phyloP scores from a whole-genome alignment of 37 sponge, comb jelly and placozoan genomes.

The Ianthella basta region DNA sequence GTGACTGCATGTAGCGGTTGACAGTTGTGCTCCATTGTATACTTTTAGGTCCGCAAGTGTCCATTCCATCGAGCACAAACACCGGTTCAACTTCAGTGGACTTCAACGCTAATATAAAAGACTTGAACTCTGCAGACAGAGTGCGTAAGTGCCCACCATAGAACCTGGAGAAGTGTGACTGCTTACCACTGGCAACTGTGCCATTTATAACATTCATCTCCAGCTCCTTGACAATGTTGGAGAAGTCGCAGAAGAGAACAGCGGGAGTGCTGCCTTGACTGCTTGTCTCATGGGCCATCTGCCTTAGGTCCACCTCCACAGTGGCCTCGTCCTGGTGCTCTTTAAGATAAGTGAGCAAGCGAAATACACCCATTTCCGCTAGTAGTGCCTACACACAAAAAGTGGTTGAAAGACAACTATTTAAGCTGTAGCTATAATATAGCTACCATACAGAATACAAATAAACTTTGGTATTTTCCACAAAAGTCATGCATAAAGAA shows the following conservation, averaged over 20 bases:
- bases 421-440: too few species aligned
- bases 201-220: neutral
- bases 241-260: slow-evolving; percentile 10
- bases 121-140: slow-evolving; percentile 28
- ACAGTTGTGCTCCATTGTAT: slow-evolving; percentile 4
- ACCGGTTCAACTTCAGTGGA: slow-evolving; percentile 44
- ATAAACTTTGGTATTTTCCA: too few species aligned
- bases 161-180: slow-evolving; percentile 40
- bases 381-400: too few species aligned
- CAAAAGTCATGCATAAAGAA: too few species aligned
- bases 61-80: slow-evolving; percentile 47
- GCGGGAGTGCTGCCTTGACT: neutral
- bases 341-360: slow-evolving; percentile 42
- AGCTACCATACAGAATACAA: too few species aligned
- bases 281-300: slow-evolving; percentile 2
- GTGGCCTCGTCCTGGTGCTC: slow-evolving; percentile 18
- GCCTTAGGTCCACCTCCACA: slow-evolving; percentile 10
- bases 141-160: slow-evolving; percentile 42
- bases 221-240: neutral
- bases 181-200: slow-evolving; percentile 4
- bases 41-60: neutral
- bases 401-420: too few species aligned
- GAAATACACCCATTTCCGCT: slow-evolving; percentile 28
- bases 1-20: slow-evolving; percentile 9
- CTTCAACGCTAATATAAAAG: slow-evolving; percentile 50